phyloP scores from a whole-genome alignment of 2,113 vertebrate genomes.

The Pogonocichla stellata region DNA sequence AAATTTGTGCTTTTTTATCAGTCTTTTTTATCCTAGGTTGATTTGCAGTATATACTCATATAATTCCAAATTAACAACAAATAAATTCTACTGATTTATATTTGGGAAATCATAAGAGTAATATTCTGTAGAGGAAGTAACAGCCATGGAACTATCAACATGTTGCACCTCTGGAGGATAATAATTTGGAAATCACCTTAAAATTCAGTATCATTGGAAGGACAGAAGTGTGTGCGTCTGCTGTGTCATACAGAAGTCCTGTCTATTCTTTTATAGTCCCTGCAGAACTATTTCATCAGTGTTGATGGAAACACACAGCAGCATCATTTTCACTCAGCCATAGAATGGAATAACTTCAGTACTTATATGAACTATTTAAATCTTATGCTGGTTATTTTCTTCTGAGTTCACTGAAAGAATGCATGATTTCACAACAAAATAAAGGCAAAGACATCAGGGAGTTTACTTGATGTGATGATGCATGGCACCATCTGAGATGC shows the following conservation, averaged over 20 bases:
- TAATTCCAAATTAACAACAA: background rate
- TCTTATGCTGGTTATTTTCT: background rate
- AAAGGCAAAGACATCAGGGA: background rate
- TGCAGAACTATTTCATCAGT: background rate
- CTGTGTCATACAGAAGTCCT: background rate
- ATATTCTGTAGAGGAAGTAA: background rate
- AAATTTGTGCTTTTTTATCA: background rate
- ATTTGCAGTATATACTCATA: background rate
- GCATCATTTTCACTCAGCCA: background rate
- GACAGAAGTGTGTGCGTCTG: background rate
- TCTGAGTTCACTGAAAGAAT: background rate
- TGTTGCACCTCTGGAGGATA: background rate
- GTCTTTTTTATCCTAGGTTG: background rate
- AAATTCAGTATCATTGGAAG: background rate
- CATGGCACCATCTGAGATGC: accelerated
- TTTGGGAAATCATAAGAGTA: background rate
- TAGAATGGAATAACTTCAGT: background rate
- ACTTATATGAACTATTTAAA: background rate
- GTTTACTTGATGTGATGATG: background rate
- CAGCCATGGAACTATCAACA: background rate
- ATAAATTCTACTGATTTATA: background rate
- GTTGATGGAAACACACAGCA: background rate
- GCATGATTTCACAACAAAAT: background rate
- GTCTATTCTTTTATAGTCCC: background rate
- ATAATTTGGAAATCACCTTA: background rate